Evolutionary conservation across 37 sponge, comb jelly and placozoan genomes (phyloP), one percentile per base, ranked within the genome.

Genomic region (Oscarella lobularis): DNA sequence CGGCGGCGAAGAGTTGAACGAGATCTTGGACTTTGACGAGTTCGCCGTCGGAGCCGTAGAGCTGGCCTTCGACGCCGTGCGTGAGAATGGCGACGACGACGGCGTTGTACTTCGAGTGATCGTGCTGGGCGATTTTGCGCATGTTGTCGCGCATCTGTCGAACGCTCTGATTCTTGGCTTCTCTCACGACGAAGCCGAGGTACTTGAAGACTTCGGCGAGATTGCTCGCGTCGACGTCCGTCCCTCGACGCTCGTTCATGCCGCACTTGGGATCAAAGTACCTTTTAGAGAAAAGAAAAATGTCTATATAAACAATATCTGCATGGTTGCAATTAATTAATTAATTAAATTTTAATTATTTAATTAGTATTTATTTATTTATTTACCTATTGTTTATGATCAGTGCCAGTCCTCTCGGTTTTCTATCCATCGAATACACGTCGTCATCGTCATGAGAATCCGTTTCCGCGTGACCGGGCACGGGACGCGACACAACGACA

Each of bases 11-110:
- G 1, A 6, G 66, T 72, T 79, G 76, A 33, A 78, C 75, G 14
- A 89, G 0, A 14, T 82, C 81, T 3, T 83, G 82, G 9, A 87
- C 87, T 27, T 80, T 66, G 5, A 87, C 73, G 40, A 90, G 80
- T 38, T 89, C 92, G 3, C 86, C 87, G 75, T 92, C 90, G 32
- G 94, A 85, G 38, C 89, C 83, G 41, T 86, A 85, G 60, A 92
- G 78, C 39, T 74, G 48, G 0, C 87, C 90, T 1, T 78, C 74
- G 14, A 84, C 66, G 2, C 94, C 94, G 48, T 92, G 94, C 9
- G 83, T 78, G 27, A 89, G 80, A 30, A 92, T 38, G 38, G 80
- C 84, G 35, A 88, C 66, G 2, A 86, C 65, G 27, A 89, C 31
- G 37, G 87, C 82, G 79, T 92, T 90, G n/a, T 36, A 76, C 0